Percentiles rank a stretch among this genome's conserved stretches.
These are phyloP conservation scores for Pycnonotus jocosus DNA, from an alignment of 2,113 vertebrate genomes.

Conservation along the genomic window DNA sequence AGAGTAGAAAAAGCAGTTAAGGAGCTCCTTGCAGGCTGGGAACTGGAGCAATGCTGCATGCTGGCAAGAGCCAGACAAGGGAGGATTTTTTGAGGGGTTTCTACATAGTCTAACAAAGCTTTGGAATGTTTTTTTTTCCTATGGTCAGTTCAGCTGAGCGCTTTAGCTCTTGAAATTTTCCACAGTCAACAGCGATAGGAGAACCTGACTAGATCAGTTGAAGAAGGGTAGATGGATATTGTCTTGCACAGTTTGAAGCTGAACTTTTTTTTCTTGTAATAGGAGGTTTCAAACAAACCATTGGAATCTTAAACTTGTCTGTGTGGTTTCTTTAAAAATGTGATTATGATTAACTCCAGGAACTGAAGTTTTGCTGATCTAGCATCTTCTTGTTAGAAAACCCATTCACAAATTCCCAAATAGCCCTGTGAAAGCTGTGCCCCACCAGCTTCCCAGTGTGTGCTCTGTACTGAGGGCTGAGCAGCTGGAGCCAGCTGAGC, in stretches of 20 bases:
- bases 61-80: neutral
- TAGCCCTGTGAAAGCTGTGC: neutral
- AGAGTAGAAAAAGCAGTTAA: neutral
- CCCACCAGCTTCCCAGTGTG: neutral
- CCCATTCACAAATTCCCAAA: neutral
- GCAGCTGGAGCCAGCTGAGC: neutral
- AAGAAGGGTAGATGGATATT: neutral
- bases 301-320: neutral
- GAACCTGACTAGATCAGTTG: neutral
- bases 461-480: neutral
- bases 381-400: neutral
- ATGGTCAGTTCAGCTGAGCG: neutral
- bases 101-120: neutral
- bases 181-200: accelerated
- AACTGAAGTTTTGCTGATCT: neutral
- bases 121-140: neutral
- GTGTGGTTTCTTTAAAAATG: neutral
- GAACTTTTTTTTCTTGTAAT: neutral
- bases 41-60: neutral
- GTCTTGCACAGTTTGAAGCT: neutral
- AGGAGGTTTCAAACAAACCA: neutral
- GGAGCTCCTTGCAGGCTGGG: neutral
- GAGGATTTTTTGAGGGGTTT: neutral
- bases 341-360: neutral
- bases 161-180: neutral